Percentiles rank a stretch among this genome's conserved stretches.
These are phyloP conservation scores for Torymus tubicola DNA, from an alignment of 2,888 invertebrate genomes.

Conservation along the genomic window DNA sequence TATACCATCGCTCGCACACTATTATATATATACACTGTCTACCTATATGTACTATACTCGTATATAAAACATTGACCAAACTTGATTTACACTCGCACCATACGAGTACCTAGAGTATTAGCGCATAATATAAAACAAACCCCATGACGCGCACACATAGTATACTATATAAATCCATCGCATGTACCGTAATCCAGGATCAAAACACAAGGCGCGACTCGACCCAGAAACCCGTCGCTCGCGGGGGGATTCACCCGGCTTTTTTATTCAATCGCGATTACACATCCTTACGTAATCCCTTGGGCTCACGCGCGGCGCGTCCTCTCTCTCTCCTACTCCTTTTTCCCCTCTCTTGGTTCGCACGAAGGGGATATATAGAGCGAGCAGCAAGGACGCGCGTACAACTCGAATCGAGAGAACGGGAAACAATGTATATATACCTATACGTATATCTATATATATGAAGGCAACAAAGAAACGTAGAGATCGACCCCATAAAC, in stretches of 20 bases:
- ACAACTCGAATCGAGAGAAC: slow-evolving; percentile 6
- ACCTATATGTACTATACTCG: no score
- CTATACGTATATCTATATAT: background rate
- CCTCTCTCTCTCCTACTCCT: slow-evolving; percentile 6
- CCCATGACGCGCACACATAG: no score
- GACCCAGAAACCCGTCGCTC: slow-evolving; percentile 43
- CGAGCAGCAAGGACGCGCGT: background rate
- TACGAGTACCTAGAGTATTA: no score
- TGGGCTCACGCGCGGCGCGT: no score
- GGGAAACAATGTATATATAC: background rate
- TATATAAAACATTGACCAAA: no score
- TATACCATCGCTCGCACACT: no score
- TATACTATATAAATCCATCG: no score
- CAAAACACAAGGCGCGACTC: slow-evolving; percentile 4
- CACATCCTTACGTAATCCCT: slow-evolving; percentile 52
- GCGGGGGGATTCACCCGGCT: slow-evolving; percentile 23
- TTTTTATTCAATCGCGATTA: slow-evolving; percentile 50
- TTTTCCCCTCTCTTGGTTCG: slow-evolving; percentile 1
- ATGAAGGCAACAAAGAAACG: slow-evolving; percentile 2
- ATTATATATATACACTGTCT: no score
- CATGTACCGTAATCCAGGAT: slow-evolving; percentile 5
- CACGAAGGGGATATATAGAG: slow-evolving; percentile 2
- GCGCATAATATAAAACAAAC: no score
- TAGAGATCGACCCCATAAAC: slow-evolving; percentile 4
- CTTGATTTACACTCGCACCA: no score